A percentile compares a stretch with the other conserved stretches of the same genome.
Evolutionary conservation across 1,140 invertebrate genomes (phyloP).

Genomic region (Drosophila bifasciata): DNA sequence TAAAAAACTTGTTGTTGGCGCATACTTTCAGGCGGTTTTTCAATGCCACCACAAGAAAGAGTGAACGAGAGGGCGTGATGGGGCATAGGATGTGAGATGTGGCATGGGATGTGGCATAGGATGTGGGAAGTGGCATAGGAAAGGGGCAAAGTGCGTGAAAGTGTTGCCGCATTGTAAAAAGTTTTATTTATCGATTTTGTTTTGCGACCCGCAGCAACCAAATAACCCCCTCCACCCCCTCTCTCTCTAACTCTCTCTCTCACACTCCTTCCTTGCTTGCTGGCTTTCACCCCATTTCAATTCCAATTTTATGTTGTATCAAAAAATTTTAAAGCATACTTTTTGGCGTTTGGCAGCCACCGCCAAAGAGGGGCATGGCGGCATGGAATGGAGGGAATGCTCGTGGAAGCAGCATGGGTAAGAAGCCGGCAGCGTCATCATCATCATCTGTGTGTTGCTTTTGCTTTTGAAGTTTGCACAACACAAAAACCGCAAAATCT

Average conservation of each 20-base stretch:
- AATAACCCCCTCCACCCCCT: slow-evolving; percentile 16
- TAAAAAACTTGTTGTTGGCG: slow-evolving; percentile 77
- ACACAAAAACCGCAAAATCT: slow-evolving; percentile 82
- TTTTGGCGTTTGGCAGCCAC: slow-evolving; percentile 74
- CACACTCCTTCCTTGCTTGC: not conserved
- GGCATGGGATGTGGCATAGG: not conserved
- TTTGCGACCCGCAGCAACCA: slow-evolving; percentile 67
- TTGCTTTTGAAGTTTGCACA: slow-evolving; percentile 82
- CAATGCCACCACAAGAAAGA: slow-evolving; percentile 62
- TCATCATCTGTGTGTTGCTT: slow-evolving; percentile 51
- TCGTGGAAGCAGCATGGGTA: not conserved
- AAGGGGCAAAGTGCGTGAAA: slow-evolving; percentile 67
- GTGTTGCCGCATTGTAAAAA: slow-evolving; percentile 78
- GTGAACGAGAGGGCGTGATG: not conserved
- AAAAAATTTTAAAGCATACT: slow-evolving; percentile 76
- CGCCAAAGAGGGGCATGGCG: slow-evolving; percentile 27
- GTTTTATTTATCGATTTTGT: slow-evolving; percentile 78
- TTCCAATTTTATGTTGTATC: slow-evolving; percentile 80
- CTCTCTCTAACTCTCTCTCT: too few species aligned
- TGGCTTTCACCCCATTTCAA: slow-evolving; percentile 38
- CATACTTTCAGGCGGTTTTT: slow-evolving; percentile 75
- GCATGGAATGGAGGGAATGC: not conserved
- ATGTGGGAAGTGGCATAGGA: not conserved
- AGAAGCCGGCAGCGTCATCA: slow-evolving; percentile 10
- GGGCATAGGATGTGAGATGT: not conserved